Percentiles rank a stretch among this genome's conserved stretches.
Evolutionary conservation across 2,113 vertebrate species (phyloP).

Genomic region (Phylloscopus trochilus): DNA sequence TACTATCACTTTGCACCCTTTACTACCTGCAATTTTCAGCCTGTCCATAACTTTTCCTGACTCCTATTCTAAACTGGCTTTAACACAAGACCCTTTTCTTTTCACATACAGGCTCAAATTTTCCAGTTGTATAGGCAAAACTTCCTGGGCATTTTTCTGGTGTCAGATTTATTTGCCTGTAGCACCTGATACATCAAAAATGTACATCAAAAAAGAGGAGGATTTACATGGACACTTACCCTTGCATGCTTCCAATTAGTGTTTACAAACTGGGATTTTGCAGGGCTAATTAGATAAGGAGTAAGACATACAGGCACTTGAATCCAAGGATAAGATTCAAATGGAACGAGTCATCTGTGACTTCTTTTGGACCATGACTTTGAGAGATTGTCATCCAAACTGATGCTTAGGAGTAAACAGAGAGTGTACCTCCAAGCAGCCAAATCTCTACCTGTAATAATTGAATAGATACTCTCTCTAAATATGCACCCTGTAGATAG

Average conservation of each 20-base stretch:
- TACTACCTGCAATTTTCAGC: not conserved
- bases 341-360: not conserved
- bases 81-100: not conserved
- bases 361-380: not conserved
- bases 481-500: constrained; percentile 27
- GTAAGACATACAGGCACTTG: not conserved
- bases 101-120: not conserved
- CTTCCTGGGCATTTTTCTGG: not conserved
- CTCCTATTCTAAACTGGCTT: not conserved
- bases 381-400: not conserved
- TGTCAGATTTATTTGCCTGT: not conserved
- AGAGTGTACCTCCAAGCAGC: not conserved
- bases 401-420: not conserved
- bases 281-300: constrained; percentile 7
- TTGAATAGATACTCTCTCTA: not conserved
- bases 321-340: constrained; percentile 6
- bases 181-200: not conserved
- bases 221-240: not conserved
- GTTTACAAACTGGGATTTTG: not conserved
- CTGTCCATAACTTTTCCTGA: not conserved
- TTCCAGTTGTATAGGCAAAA: not conserved
- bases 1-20: not conserved
- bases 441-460: not conserved
- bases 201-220: not conserved
- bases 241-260: not conserved